Percentiles rank a stretch among this genome's conserved stretches.
These are phyloP conservation scores for Choreutis nemorana DNA, from an alignment of 2,888 invertebrate genomes.

Conservation along the genomic window DNA sequence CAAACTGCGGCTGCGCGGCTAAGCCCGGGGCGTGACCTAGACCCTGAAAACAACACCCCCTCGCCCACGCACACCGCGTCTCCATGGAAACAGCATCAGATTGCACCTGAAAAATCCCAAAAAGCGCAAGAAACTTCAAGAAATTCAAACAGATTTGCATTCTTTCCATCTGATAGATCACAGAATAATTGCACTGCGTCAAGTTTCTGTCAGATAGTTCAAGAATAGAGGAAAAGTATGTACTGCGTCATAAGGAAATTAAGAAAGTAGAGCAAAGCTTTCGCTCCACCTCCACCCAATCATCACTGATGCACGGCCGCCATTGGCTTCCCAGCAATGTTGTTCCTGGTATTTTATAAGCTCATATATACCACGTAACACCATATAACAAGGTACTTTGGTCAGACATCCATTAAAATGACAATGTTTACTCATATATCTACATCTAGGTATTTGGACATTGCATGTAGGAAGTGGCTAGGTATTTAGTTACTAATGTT, in stretches of 20 bases:
- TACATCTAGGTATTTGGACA: no score
- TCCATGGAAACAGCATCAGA: conserved; percentile 32
- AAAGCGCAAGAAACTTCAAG: conserved; percentile 5
- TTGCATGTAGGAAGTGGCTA: no score
- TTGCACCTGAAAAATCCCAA: conserved; percentile 17
- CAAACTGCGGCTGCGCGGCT: conserved; percentile 43
- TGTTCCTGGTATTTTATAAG: no score
- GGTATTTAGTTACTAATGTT: no score
- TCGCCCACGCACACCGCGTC: conserved; percentile 45
- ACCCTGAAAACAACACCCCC: conserved; percentile 60
- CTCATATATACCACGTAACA: no score
- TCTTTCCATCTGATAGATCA: no score
- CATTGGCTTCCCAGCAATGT: conserved; percentile 40
- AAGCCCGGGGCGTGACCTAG: conserved; percentile 62
- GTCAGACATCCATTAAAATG: no score
- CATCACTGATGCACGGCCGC: conserved; percentile 23
- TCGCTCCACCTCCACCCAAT: conserved; percentile 41
- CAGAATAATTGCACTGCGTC: no score
- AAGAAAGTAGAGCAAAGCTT: conserved; percentile 28
- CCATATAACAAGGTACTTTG: no score
- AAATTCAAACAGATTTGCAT: no score
- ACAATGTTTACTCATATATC: no score
- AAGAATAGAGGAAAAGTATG: conserved; percentile 12
- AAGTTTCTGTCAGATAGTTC: no score
- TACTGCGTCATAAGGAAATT: conserved; percentile 24